Conservation (phyloP, 2,113 vertebrate genomes). For the Elanus axillaris region DNA sequence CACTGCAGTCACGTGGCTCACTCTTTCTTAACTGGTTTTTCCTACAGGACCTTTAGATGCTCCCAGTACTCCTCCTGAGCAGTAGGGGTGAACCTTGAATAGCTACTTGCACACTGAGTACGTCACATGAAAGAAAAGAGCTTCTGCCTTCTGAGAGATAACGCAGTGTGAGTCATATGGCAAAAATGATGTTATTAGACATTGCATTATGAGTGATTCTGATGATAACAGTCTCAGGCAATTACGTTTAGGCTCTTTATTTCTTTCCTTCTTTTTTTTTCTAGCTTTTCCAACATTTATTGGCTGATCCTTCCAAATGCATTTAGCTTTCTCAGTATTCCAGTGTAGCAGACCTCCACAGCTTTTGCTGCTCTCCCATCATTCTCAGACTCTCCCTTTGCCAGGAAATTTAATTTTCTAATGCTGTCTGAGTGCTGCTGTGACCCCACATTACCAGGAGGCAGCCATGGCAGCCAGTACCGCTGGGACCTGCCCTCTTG, state of each 20-base stretch:
- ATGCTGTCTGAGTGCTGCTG: background rate
- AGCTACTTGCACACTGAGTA: background rate
- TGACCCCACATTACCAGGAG: background rate
- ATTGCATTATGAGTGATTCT: background rate
- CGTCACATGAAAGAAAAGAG: background rate
- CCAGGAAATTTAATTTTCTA: background rate
- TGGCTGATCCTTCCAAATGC: background rate
- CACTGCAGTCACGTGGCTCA: accelerated
- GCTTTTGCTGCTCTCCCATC: background rate
- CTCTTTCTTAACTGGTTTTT: background rate
- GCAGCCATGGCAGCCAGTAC: background rate
- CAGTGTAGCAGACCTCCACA: background rate
- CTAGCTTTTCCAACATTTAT: background rate
- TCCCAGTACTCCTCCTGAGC: background rate
- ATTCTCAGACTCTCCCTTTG: background rate
- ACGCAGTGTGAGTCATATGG: background rate
- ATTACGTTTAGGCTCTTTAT: background rate
- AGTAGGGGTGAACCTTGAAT: background rate
- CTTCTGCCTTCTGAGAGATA: background rate
- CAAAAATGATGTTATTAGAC: background rate
- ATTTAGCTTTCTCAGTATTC: background rate
- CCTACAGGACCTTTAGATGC: background rate
- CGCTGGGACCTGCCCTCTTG: accelerated
- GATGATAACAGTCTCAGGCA: background rate
- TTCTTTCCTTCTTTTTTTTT: background rate